Conservation (phyloP, 2,888 invertebrate species). For the Chesias legatella region DNA sequence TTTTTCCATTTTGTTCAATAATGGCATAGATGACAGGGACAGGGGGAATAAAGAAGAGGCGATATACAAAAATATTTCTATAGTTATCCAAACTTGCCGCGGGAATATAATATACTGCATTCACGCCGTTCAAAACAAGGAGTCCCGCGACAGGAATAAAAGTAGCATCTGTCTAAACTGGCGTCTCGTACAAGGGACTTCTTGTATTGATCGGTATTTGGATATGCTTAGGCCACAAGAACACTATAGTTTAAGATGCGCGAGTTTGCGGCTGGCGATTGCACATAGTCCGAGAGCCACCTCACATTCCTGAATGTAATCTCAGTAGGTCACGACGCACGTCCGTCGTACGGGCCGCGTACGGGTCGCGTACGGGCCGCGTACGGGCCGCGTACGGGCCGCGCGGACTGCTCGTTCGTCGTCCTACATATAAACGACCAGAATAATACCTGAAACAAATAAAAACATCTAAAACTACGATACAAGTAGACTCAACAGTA, state of each 20-base stretch:
- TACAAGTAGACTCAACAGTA: too few relatives aligned
- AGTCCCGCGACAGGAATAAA: too few relatives aligned
- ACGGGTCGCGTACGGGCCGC: conserved; percentile 9
- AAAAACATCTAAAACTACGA: too few relatives aligned
- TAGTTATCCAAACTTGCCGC: conserved; percentile 30
- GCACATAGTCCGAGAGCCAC: conserved; percentile 18
- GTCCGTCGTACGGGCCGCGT: conserved; percentile 9
- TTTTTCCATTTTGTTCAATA: conserved; percentile 54
- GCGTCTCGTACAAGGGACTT: not conserved
- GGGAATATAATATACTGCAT: conserved; percentile 27
- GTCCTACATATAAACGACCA: conserved; percentile 4
- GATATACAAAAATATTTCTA: conserved; percentile 67
- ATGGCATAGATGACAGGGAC: conserved; percentile 26
- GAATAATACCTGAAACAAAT: conserved; percentile 17
- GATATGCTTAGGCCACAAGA: conserved; percentile 50
- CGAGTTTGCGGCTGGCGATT: conserved; percentile 11
- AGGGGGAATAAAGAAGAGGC: conserved; percentile 51
- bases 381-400: conserved; percentile 4
- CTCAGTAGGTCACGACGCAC: conserved; percentile 22
- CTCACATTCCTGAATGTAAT: conserved; percentile 17
- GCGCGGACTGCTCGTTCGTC: conserved; percentile 4
- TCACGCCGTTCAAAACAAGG: not conserved
- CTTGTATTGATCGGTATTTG: not conserved
- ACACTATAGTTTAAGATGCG: conserved; percentile 32
- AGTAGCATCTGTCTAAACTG: too few relatives aligned